Conservation (phyloP, 2,888 invertebrate genomes). For the Megamerina dolium region DNA sequence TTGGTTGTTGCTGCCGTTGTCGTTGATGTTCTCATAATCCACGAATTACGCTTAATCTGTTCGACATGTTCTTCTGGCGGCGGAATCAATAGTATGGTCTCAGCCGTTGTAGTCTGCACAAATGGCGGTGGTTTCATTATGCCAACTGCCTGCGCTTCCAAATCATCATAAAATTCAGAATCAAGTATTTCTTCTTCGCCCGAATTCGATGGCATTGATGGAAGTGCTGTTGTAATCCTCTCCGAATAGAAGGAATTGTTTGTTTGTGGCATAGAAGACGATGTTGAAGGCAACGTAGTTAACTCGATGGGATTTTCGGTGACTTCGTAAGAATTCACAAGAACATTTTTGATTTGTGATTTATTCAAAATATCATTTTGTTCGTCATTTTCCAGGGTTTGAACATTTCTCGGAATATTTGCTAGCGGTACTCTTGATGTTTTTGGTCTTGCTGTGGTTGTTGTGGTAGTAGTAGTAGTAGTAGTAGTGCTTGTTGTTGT, state of each 20-base stretch:
- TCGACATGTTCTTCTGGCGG: constrained; percentile 45
- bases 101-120: constrained; percentile 39
- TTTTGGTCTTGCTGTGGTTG: constrained; percentile 4
- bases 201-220: not conserved
- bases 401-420: not conserved
- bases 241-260: not conserved
- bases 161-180: constrained; percentile 31
- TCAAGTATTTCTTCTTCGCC: constrained; percentile 24
- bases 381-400: not conserved
- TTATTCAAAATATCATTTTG: too few species aligned
- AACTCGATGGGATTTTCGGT: constrained; percentile 34
- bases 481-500: not conserved
- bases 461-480: constrained; percentile 38
- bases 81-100: constrained; percentile 46
- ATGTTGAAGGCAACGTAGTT: constrained; percentile 18
- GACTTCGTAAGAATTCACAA: constrained; percentile 36
- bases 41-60: constrained; percentile 36
- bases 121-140: constrained; percentile 29
- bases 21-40: constrained; percentile 25
- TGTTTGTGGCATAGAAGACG: not conserved
- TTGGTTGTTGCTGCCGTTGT: constrained; percentile 3
- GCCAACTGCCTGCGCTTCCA: constrained; percentile 38
- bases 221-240: constrained; percentile 3
- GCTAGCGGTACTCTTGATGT: not conserved
- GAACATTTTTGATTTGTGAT: too few species aligned